Conservation (phyloP, 2,797 vertebrate species). For the Rhadinocentrus ornatus region DNA sequence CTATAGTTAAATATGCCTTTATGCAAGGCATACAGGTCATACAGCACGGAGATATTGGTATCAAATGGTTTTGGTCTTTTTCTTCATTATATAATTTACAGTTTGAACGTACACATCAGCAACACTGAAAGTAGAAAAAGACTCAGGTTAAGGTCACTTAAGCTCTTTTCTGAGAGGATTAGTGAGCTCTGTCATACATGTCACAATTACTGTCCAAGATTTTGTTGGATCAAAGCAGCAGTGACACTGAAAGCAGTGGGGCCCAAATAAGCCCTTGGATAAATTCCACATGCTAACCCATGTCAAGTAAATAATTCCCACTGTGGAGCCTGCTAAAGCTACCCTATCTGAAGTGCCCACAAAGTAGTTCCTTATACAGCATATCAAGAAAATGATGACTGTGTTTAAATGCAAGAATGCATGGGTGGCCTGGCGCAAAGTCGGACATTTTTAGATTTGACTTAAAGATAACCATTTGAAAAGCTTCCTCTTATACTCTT, state of each 20-base stretch:
- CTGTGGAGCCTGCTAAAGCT: slow-evolving; percentile 12
- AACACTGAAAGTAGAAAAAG: slow-evolving; percentile 35
- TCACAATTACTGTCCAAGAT: slow-evolving; percentile 42
- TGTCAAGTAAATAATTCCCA: slow-evolving; percentile 45
- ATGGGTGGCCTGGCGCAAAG: slow-evolving; percentile 2
- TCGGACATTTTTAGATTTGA: slow-evolving; percentile 10
- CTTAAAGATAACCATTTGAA: slow-evolving; percentile 10
- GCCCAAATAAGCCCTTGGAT: slow-evolving; percentile 47
- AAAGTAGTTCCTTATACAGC: slow-evolving; percentile 49
- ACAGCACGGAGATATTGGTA: slow-evolving; percentile 57
- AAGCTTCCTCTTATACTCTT: neutral
- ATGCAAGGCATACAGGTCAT: slow-evolving; percentile 45
- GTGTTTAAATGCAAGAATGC: slow-evolving; percentile 28
- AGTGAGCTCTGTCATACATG: slow-evolving; percentile 35
- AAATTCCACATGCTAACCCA: slow-evolving; percentile 38
- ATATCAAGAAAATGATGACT: slow-evolving; percentile 44
- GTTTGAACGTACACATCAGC: slow-evolving; percentile 37
- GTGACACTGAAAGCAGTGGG: slow-evolving; percentile 20
- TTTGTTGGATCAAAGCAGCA: slow-evolving; percentile 43
- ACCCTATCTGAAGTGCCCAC: slow-evolving; percentile 17
- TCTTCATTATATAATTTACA: slow-evolving; percentile 52
- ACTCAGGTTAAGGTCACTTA: slow-evolving; percentile 76
- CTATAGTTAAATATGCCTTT: slow-evolving; percentile 41
- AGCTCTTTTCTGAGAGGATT: slow-evolving; percentile 44
- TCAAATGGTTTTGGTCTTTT: slow-evolving; percentile 67